Conservation (phyloP, 2,888 invertebrate species). For the Parascotia fuliginaria region DNA sequence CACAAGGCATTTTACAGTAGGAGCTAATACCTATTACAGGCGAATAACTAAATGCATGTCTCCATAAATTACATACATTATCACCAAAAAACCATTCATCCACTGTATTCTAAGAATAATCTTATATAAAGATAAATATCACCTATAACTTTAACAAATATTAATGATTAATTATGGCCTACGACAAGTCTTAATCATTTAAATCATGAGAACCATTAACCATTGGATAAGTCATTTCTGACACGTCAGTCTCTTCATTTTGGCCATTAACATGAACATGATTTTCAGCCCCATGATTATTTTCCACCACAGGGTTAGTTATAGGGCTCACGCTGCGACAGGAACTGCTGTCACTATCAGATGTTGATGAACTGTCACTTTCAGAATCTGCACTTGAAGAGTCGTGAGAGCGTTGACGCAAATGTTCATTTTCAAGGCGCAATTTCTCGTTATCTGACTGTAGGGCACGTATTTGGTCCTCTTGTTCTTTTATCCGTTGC, state of each 20-base stretch:
- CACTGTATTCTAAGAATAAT: conserved; percentile 23
- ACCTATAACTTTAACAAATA: conserved; percentile 28
- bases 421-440: conserved; percentile 86
- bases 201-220: conserved; percentile 76
- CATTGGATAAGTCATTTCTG: conserved; percentile 52
- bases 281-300: conserved; percentile 46
- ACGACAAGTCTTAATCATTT: conserved; percentile 41
- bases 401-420: conserved; percentile 72
- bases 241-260: conserved; percentile 55
- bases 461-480: conserved; percentile 87
- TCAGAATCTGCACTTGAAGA: conserved; percentile 86
- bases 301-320: conserved; percentile 39
- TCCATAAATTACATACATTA: conserved; percentile 17
- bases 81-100: conserved; percentile 25
- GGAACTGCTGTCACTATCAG: conserved; percentile 78
- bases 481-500: conserved; percentile 81
- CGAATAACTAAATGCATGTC: conserved; percentile 57
- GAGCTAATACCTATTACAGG: conserved; percentile 26
- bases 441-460: conserved; percentile 87
- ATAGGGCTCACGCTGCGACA: conserved; percentile 63
- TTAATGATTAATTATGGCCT: conserved; percentile 10
- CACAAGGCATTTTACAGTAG: conserved; percentile 33
- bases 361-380: conserved; percentile 85
- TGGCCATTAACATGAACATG: conserved; percentile 51
- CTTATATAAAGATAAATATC: conserved; percentile 28